phyloP scores from a whole-genome alignment of 1,140 invertebrate species.

The Pachypsylla venusta region DNA sequence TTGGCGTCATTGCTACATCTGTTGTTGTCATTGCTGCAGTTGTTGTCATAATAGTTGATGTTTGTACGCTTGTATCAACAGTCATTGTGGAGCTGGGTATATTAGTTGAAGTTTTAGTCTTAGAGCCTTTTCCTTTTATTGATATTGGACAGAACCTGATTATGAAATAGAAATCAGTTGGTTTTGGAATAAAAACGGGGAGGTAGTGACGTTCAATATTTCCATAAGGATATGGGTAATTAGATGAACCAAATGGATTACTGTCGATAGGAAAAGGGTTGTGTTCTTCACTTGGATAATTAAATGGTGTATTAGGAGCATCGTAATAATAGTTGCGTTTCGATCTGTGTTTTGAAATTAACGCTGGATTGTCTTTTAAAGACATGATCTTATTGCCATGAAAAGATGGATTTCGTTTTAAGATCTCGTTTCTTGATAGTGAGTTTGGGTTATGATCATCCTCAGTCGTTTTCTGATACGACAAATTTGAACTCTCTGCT shows the following conservation, averaged over 20 bases:
- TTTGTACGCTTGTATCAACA: not conserved
- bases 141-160: not conserved
- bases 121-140: not conserved
- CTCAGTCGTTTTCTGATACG: too few relatives aligned
- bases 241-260: not conserved
- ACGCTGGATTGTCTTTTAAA: not conserved
- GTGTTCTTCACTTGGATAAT: constrained; percentile 1
- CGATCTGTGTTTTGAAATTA: not conserved
- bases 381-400: not conserved
- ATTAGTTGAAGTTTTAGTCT: not conserved
- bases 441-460: not conserved
- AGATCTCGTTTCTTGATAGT: not conserved
- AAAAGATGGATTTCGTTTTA: not conserved
- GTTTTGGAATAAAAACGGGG: not conserved
- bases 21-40: not conserved
- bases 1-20: not conserved
- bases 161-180: not conserved
- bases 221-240: too few relatives aligned
- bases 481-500: too few relatives aligned
- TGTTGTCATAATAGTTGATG: not conserved
- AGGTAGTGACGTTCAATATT: not conserved
- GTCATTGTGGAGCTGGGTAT: not conserved
- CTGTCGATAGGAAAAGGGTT: not conserved
- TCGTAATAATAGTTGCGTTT: not conserved
- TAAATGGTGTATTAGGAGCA: not conserved